Evolutionary conservation across 2,888 invertebrate species (phyloP).

Genomic region (Acrocyrtus sp.): DNA sequence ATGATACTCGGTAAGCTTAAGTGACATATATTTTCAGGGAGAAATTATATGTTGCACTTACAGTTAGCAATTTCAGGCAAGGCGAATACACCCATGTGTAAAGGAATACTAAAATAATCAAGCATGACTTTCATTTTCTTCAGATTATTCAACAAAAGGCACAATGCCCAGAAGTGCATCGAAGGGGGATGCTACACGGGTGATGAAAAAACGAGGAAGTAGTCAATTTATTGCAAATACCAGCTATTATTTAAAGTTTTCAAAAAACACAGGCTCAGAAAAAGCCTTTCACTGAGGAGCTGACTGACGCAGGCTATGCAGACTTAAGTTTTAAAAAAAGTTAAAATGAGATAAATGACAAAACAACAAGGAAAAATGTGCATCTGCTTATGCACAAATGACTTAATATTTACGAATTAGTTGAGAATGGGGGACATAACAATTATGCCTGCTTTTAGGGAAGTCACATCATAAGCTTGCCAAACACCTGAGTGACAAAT

Average conservation of each 20-base stretch:
- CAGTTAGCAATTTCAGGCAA: too few species aligned
- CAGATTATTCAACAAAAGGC: slow-evolving; percentile 19
- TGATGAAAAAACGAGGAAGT: slow-evolving; percentile 11
- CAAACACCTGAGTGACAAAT: slow-evolving; percentile 1
- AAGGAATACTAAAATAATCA: slow-evolving; percentile 29
- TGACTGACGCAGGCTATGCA: too few species aligned
- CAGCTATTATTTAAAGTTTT: neutral
- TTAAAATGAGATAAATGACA: neutral
- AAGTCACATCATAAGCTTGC: neutral
- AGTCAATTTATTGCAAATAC: neutral
- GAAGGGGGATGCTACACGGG: slow-evolving; percentile 10
- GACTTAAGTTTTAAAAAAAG: neutral
- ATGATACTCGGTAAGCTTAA: too few species aligned
- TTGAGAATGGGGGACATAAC: slow-evolving; percentile 16
- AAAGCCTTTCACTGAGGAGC: too few species aligned
- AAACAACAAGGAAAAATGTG: too few species aligned
- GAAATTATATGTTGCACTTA: too few species aligned
- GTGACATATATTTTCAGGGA: too few species aligned
- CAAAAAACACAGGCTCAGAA: too few species aligned
- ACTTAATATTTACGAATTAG: slow-evolving; percentile 18
- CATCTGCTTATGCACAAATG: neutral
- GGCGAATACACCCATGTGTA: too few species aligned
- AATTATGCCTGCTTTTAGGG: slow-evolving; percentile 6
- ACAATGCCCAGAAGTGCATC: neutral
- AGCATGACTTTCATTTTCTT: slow-evolving; percentile 37